Conservation (phyloP, 1,140 invertebrate genomes). For the Eupristina koningsbergeri region DNA sequence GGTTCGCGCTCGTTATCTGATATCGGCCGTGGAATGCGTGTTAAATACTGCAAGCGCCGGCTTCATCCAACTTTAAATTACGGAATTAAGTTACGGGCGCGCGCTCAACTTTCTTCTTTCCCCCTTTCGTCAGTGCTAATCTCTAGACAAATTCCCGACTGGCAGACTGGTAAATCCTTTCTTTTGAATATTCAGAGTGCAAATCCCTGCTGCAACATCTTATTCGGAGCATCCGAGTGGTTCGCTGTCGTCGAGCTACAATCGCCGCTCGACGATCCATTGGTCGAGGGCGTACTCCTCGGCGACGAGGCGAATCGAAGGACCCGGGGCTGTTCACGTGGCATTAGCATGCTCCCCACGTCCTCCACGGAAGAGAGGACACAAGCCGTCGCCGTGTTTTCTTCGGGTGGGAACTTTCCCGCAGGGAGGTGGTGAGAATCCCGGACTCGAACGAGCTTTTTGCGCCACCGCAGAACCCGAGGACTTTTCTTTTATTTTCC, state of each 20-base stretch:
- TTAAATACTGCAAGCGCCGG: not conserved
- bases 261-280: not conserved
- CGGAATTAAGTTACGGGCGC: not conserved
- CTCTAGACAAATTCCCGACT: not conserved
- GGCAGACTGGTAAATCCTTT: not conserved
- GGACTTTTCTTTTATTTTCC: too few relatives aligned
- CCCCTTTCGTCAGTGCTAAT: not conserved
- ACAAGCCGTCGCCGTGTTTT: too few relatives aligned
- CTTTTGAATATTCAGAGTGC: not conserved
- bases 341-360: not conserved
- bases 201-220: not conserved
- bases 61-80: conserved; percentile 1
- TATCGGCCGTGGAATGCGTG: not conserved
- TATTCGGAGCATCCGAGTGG: too few relatives aligned
- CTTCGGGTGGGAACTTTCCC: not conserved
- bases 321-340: not conserved
- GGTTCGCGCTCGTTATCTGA: not conserved
- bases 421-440: not conserved
- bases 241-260: not conserved
- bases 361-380: too few relatives aligned
- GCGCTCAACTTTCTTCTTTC: not conserved
- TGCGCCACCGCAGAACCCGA: too few relatives aligned
- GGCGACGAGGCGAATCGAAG: not conserved
- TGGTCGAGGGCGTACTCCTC: not conserved
- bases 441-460: too few relatives aligned